Base-by-base conservation (phyloP, 2,888 invertebrate species). In the Gortyna flavago region DNA sequence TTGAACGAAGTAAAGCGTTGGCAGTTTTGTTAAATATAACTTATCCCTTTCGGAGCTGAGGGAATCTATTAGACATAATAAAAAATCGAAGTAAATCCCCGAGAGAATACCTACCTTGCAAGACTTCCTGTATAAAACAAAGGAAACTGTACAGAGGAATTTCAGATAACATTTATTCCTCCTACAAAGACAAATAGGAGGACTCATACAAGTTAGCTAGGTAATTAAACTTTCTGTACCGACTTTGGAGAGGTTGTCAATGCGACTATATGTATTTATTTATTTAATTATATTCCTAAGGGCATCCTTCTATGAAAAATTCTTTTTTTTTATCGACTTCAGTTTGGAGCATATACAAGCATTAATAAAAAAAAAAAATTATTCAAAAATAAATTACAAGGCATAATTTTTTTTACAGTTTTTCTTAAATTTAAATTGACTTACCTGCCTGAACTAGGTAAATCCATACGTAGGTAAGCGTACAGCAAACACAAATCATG, bases 11-110 rank as follows among this genome's bases (percentile, higher is more conserved):
- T 66, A 35, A 29, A 38, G 35, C n/a, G 41, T 72, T 35, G 38
- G 61, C 32, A 73, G 66, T 72, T 73, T 78, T 75, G 68, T 70
- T 74, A 48, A 66, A 75, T 68, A 77, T 77, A 75, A 80, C n/a
- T 67, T 68, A 76, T 69, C 72, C 51, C 64, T 76, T 78, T 35
- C 41, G 57, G 44, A 64, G 72, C 77, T 75, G 25, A 57, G 51
- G 54, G 61, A 77, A 79, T 85, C 71, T 87, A 77, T 78, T 79
- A 80, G 68, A 84, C 69, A 75, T 79, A 72, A 81, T 82, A 85
- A 87, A 81, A 83, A 81, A 81, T 85, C 71, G 51, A 81, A 79
- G 67, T 38, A n/a, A 80, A 75, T 77, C 66, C 74, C 76, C 65
- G 18, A 16, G 87, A 72, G 87, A 71, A 72, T 78, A 69, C 70